Base-by-base conservation (phyloP, 1,140 invertebrate species). In the Apis dorsata region DNA sequence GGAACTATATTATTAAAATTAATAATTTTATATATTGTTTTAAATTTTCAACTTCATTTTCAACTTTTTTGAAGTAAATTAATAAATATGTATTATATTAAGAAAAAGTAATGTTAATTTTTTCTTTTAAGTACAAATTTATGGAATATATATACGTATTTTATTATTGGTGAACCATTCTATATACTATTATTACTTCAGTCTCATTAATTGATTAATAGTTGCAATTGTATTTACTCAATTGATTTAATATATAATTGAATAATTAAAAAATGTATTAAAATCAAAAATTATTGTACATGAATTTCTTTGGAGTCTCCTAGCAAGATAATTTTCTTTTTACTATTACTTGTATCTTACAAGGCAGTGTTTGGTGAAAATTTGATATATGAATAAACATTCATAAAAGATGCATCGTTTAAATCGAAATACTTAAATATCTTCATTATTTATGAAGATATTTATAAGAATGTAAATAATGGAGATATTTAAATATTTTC, bases 281-380 rank as follows among this genome's bases (percentile, higher is more conserved):
- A 59, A 80, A 5, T 63, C 19, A 63, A 24, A n/a, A 24, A 12
- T 28, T 57, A 75, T 53, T 72, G 44, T 12, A 65, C 24, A 51
- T 49, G 24, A 66, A 63, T n/a, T 49, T 87, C 86, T 87, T 86
- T 84, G 86, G 85, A 68, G 68, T 86, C 44, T 79, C 19, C 19
- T 79, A 82, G 57, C 62, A 57, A 62, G 57, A 51, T 62, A 86
- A 65, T 85, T 57, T 71, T n/a, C 24, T 28, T 44, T 63, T 70
- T 80, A 44, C 73, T 68, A 77, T 60, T 82, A 51, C 51, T 71
- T 73, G 51, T 86, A 86, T 86, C 76, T 84, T 86, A 86, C 75
- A 73, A 73, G 81, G 81, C 86, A 87, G 68, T 83, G 80, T 62
- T 81, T 81, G 79, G 79, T 66, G 79, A 44, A 53, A 62, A 62